phyloP scores from a whole-genome alignment of 2,113 vertebrate species.

The Morone chrysops region DNA sequence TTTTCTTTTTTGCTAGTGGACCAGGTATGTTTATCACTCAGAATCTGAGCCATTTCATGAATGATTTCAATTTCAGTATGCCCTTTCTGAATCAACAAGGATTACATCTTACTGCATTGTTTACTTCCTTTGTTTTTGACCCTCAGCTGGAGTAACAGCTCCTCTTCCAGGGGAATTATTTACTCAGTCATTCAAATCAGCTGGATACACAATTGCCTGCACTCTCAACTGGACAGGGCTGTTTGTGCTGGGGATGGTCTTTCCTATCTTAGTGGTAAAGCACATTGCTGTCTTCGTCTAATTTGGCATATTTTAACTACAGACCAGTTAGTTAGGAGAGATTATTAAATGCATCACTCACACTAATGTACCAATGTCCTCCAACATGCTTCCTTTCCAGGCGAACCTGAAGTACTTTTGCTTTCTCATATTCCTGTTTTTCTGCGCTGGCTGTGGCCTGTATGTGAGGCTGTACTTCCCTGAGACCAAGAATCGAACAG shows the following conservation, averaged over 20 bases:
- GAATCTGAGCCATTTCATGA: not conserved
- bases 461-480: slow-evolving; percentile 82
- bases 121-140: not conserved
- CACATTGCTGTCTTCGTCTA: not conserved
- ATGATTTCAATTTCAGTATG: not conserved
- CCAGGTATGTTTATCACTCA: slow-evolving; percentile 78
- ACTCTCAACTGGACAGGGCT: slow-evolving; percentile 83
- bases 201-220: slow-evolving; percentile 81
- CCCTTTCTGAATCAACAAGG: not conserved
- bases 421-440: slow-evolving; percentile 87
- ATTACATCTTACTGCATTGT: not conserved
- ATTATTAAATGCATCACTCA: not conserved
- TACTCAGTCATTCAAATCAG: slow-evolving; percentile 84
- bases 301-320: not conserved
- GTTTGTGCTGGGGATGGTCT: slow-evolving; percentile 86
- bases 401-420: slow-evolving; percentile 82
- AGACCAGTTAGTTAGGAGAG: not conserved
- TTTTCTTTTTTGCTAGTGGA: slow-evolving; percentile 84
- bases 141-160: slow-evolving; percentile 79
- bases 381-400: slow-evolving; percentile 67
- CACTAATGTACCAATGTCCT: not conserved
- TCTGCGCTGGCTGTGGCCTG: slow-evolving; percentile 76
- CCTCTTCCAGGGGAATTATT: slow-evolving; percentile 86
- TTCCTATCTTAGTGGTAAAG: slow-evolving; percentile 88
- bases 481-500: slow-evolving; percentile 83